These are phyloP conservation scores for Phylloscopus whistleri DNA, from an alignment of 2,113 vertebrate species.

Conservation along the genomic window DNA sequence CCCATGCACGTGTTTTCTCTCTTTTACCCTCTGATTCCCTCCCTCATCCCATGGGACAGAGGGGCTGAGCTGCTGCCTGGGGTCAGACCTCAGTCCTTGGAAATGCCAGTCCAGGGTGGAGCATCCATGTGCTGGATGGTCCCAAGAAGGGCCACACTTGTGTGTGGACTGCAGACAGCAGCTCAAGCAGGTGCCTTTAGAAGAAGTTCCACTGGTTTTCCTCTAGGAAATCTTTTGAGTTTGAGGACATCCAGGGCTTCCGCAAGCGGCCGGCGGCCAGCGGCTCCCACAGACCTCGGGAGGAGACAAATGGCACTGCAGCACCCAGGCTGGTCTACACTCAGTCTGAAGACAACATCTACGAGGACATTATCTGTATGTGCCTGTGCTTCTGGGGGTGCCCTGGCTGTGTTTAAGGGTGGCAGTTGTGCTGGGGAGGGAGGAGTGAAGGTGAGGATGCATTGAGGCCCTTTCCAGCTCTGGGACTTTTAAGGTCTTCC, in stretches of 20 bases:
- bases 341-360: slow-evolving; percentile 93
- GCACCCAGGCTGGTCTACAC: slow-evolving; percentile 80
- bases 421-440: not conserved
- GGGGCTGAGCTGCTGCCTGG: not conserved
- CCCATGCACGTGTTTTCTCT: accelerated
- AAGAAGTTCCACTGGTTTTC: slow-evolving; percentile 25
- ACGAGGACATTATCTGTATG: slow-evolving; percentile 96
- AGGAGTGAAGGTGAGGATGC: not conserved
- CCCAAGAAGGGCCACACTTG: not conserved
- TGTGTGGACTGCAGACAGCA: not conserved
- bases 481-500: not conserved
- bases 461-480: not conserved
- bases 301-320: slow-evolving; percentile 64
- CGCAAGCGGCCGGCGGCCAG: slow-evolving; percentile 53
- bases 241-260: slow-evolving; percentile 88
- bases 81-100: not conserved
- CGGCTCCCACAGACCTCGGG: slow-evolving; percentile 62
- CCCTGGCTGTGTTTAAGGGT: not conserved
- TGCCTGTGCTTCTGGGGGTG: slow-evolving; percentile 29
- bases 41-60: not conserved
- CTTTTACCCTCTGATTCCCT: not conserved
- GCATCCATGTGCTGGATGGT: not conserved
- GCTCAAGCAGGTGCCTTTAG: not conserved
- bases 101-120: not conserved
- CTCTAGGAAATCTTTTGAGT: slow-evolving; percentile 97